Evolutionary conservation across 2,797 vertebrate genomes (phyloP).

Genomic region (Leuciscus waleckii): DNA sequence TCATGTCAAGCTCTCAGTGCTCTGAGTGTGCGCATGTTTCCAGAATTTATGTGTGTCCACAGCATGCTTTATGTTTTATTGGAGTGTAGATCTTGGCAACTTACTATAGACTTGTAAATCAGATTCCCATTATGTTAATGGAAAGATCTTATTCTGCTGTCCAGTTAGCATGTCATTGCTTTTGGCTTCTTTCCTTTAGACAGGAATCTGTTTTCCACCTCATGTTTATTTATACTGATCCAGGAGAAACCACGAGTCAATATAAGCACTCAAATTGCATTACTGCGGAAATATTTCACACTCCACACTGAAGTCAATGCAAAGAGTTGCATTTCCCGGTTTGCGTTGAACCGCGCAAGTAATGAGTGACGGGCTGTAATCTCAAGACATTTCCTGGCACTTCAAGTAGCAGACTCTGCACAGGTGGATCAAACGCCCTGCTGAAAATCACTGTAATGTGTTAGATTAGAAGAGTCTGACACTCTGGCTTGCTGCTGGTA

Average conservation of each 20-base stretch:
- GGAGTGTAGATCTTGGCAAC: slow-evolving; percentile 17
- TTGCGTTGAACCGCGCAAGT: background rate
- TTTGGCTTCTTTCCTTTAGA: slow-evolving; percentile 31
- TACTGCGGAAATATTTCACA: background rate
- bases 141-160: slow-evolving; percentile 11
- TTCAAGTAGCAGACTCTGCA: slow-evolving; percentile 26
- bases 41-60: background rate
- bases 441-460: slow-evolving; percentile 51
- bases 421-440: slow-evolving; percentile 26
- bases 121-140: slow-evolving; percentile 40
- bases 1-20: background rate
- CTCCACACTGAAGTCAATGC: background rate
- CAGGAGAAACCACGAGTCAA: slow-evolving; percentile 3
- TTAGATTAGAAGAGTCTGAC: slow-evolving; percentile 39
- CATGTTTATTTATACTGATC: slow-evolving; percentile 27
- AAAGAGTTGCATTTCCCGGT: background rate
- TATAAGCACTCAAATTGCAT: background rate
- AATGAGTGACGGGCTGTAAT: slow-evolving; percentile 25
- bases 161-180: slow-evolving; percentile 33
- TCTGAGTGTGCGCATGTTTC: background rate
- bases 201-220: slow-evolving; percentile 21
- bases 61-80: slow-evolving; percentile 13
- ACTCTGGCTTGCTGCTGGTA: slow-evolving; percentile 14
- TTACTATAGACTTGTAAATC: slow-evolving; percentile 37
- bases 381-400: slow-evolving; percentile 39